A percentile compares a stretch with the other conserved stretches of the same genome.
Evolutionary conservation across 2,888 invertebrate genomes (phyloP).

Genomic region (Drosophila fulvimacula): DNA sequence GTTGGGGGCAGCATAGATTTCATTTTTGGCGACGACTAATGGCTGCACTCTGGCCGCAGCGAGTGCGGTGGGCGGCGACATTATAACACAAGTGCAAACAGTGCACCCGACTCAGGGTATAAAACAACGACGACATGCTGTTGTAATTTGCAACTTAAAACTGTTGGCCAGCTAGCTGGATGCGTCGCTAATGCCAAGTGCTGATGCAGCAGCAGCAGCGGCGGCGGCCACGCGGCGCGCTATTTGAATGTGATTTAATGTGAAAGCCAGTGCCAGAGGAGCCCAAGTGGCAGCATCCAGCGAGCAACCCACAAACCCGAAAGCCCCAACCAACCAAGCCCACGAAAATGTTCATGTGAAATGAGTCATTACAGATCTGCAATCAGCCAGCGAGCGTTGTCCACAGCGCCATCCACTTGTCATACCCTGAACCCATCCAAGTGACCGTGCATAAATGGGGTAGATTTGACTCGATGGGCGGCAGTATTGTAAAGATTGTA

Average conservation of each 20-base stretch:
- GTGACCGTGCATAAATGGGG: neutral
- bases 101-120: neutral
- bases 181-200: slow-evolving; percentile 55
- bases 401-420: slow-evolving; percentile 9
- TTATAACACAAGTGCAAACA: slow-evolving; percentile 38
- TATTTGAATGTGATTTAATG: slow-evolving; percentile 71
- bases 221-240: slow-evolving; percentile 35
- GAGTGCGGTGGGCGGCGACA: slow-evolving; percentile 36
- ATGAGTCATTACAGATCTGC: slow-evolving; percentile 81
- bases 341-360: slow-evolving; percentile 71
- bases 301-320: neutral
- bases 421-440: neutral
- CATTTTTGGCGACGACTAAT: slow-evolving; percentile 77
- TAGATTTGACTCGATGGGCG: neutral
- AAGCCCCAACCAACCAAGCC: neutral
- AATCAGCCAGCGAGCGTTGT: slow-evolving; percentile 62
- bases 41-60: slow-evolving; percentile 71
- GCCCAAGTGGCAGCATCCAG: neutral
- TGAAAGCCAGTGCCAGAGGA: slow-evolving; percentile 32
- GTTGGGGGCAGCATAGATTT: slow-evolving; percentile 60
- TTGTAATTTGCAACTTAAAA: slow-evolving; percentile 73
- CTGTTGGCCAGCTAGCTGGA: slow-evolving; percentile 55
- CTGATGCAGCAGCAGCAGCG: slow-evolving; percentile 58
- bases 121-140: slow-evolving; percentile 44
- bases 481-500: neutral